A percentile compares a stretch with the other conserved stretches of the same genome.
Conservation (phyloP, 2,797 vertebrate species). For the Numenius phaeopus region DNA sequence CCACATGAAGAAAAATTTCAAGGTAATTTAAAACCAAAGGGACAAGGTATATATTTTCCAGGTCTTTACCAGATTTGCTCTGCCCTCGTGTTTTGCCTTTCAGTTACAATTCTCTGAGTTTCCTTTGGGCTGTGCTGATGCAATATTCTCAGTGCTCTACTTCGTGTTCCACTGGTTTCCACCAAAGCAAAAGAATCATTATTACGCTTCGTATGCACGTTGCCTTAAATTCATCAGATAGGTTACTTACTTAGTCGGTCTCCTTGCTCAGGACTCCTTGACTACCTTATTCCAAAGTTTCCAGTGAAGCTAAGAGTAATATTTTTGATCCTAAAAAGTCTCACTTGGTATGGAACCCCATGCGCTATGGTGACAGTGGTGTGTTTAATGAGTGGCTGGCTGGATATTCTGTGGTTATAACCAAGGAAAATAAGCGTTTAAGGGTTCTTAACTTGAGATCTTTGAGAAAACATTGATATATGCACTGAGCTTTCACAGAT, state of each 20-base stretch:
- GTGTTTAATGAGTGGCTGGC: not conserved
- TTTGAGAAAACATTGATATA: not conserved
- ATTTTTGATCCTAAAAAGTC: not conserved
- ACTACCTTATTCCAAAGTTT: not conserved
- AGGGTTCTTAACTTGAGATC: not conserved
- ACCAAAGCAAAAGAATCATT: not conserved
- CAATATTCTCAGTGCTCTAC: not conserved
- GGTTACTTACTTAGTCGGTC: not conserved
- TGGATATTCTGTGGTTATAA: not conserved
- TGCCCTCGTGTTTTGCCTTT: not conserved
- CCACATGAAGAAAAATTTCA: slow-evolving; percentile 9
- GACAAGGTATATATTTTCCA: slow-evolving; percentile 20
- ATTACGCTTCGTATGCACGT: not conserved
- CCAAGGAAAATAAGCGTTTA: not conserved
- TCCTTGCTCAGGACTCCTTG: not conserved
- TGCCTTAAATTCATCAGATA: not conserved
- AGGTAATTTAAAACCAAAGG: slow-evolving; percentile 51
- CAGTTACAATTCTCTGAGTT: slow-evolving; percentile 16
- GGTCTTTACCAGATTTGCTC: not conserved
- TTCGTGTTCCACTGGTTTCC: not conserved
- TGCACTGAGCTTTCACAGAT: not conserved
- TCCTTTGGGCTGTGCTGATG: not conserved
- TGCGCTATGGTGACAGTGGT: not conserved
- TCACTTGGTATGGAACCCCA: not conserved
- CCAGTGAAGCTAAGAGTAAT: not conserved